Conservation (phyloP, 2,888 invertebrate genomes). For the Herminia tarsipennalis region DNA sequence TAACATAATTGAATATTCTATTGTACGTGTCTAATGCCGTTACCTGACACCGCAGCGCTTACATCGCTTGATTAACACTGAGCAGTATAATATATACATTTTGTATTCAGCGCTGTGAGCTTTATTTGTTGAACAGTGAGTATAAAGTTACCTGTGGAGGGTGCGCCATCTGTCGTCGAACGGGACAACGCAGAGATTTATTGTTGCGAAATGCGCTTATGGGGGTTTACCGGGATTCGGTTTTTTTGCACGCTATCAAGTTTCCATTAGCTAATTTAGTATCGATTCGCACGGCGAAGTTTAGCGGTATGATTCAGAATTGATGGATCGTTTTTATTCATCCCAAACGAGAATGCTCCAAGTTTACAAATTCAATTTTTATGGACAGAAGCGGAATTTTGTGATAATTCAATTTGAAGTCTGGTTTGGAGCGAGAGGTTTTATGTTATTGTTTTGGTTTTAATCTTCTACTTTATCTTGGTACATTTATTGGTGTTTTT, state of each 20-base stretch:
- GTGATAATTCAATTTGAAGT: constrained; percentile 60
- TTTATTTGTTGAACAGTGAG: constrained; percentile 34
- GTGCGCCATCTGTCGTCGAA: constrained; percentile 76
- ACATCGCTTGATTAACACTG: constrained; percentile 23
- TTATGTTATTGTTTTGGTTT: constrained; percentile 25
- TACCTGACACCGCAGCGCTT: constrained; percentile 54
- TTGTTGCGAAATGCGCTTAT: constrained; percentile 77
- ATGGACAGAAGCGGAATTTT: constrained; percentile 60
- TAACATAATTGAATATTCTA: constrained; percentile 77
- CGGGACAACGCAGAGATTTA: constrained; percentile 77
- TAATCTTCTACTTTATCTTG: constrained; percentile 4
- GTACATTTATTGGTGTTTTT: too few relatives aligned
- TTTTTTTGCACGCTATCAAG: constrained; percentile 83
- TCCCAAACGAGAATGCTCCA: constrained; percentile 65
- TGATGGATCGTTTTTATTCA: constrained; percentile 82
- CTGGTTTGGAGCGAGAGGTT: constrained; percentile 21
- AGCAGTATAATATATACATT: constrained; percentile 7
- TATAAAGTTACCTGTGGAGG: constrained; percentile 77
- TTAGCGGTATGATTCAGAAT: constrained; percentile 65
- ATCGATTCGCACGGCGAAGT: constrained; percentile 71
- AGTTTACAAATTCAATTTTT: constrained; percentile 73
- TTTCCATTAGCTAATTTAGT: constrained; percentile 85
- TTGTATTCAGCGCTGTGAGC: constrained; percentile 47
- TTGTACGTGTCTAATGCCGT: constrained; percentile 78
- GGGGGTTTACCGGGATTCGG: constrained; percentile 69